A percentile compares a stretch with the other conserved stretches of the same genome.
phyloP scores from a whole-genome alignment of 2,888 invertebrate genomes.

The Zaprionus lineosus region DNA sequence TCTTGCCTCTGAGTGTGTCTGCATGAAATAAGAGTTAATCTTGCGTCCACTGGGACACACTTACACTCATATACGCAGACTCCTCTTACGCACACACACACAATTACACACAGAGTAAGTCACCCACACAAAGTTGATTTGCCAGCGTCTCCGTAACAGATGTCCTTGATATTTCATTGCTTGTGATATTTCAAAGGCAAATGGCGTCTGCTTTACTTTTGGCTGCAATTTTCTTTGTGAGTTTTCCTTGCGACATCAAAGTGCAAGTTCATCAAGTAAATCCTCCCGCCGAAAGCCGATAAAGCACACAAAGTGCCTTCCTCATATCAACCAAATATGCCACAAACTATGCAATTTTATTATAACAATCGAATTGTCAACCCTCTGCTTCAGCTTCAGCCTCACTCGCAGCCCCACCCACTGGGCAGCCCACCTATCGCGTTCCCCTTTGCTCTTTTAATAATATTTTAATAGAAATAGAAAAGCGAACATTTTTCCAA shows the following conservation, averaged over 20 bases:
- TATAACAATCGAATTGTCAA: conserved; percentile 61
- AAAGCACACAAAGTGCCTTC: conserved; percentile 37
- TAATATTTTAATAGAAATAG: conserved; percentile 67
- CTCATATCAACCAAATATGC: conserved; percentile 48
- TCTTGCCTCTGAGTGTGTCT: conserved; percentile 51
- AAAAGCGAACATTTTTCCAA: conserved; percentile 25
- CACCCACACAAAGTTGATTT: conserved; percentile 16
- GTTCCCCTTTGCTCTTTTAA: conserved; percentile 39
- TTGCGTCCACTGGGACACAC: conserved; percentile 63
- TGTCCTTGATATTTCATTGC: conserved; percentile 68
- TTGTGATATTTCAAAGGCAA: conserved; percentile 51
- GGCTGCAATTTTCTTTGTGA: conserved; percentile 49
- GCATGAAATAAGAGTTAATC: conserved; percentile 70
- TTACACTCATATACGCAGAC: conserved; percentile 16
- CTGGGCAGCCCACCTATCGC: too few relatives aligned
- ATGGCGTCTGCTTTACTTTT: conserved; percentile 38
- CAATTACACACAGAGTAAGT: conserved; percentile 10
- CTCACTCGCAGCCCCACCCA: too few relatives aligned
- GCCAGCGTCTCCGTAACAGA: conserved; percentile 54
- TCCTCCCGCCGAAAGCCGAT: conserved; percentile 52
- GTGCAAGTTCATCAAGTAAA: conserved; percentile 65
- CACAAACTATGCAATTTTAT: conserved; percentile 60
- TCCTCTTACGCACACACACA: conserved; percentile 17
- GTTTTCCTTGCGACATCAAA: conserved; percentile 60
- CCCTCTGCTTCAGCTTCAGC: too few relatives aligned